These are phyloP conservation scores for Martes martes DNA, from an alignment of 2,113 vertebrate species.

Conservation along the genomic window DNA sequence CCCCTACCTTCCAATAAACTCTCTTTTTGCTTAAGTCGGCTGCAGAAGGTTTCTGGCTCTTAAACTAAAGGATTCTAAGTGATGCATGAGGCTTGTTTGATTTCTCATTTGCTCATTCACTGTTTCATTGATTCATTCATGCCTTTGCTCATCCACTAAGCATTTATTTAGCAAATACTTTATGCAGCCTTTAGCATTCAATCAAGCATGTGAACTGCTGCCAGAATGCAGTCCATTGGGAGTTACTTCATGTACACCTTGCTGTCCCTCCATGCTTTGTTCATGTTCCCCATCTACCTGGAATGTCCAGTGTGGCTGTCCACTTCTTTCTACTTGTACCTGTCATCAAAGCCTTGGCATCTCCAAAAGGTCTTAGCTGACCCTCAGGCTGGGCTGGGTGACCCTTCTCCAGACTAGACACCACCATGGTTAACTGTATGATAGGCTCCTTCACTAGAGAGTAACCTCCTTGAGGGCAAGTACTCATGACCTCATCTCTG, in stretches of 20 bases:
- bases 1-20: neutral
- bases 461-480: neutral
- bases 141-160: neutral
- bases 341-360: neutral
- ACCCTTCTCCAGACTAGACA: too few relatives aligned
- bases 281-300: fast-evolving
- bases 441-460: neutral
- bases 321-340: neutral
- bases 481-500: neutral
- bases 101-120: neutral
- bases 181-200: neutral
- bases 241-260: too few relatives aligned
- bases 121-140: neutral
- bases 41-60: neutral
- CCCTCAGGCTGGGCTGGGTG: neutral
- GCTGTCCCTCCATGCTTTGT: neutral
- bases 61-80: neutral
- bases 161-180: neutral
- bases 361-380: neutral
- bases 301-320: neutral
- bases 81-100: fast-evolving
- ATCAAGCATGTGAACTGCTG: neutral
- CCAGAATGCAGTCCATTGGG: too few relatives aligned
- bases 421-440: neutral
- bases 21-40: neutral